Percentiles rank a stretch among this genome's conserved stretches.
Conservation (phyloP, 1,140 invertebrate species). For the Leptopilina boulardi region DNA sequence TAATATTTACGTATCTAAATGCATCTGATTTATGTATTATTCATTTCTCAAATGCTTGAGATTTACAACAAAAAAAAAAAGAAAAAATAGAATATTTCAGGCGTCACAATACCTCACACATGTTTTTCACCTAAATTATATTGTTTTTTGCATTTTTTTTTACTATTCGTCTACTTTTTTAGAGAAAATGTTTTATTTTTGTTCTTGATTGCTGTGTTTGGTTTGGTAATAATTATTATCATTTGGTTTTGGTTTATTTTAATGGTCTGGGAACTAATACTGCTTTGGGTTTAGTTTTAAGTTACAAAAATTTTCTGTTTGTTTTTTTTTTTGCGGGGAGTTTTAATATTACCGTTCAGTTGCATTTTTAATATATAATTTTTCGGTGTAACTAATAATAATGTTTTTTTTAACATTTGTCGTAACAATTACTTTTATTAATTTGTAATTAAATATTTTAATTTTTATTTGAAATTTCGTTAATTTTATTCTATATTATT, state of each 20-base stretch:
- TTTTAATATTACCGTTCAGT: constrained; percentile 3
- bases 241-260: constrained; percentile 10
- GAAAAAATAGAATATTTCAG: constrained; percentile 27
- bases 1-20: constrained; percentile 15
- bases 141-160: constrained; percentile 47
- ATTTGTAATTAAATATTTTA: no score
- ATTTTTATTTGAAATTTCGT: background rate
- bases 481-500: no score
- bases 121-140: constrained; percentile 43
- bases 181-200: constrained; percentile 29
- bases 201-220: constrained; percentile 32
- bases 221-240: constrained; percentile 28
- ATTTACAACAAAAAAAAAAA: constrained; percentile 31
- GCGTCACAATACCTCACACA: constrained; percentile 48
- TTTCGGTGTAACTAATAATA: background rate
- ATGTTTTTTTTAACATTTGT: background rate
- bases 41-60: constrained; percentile 6
- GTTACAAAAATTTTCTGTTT: background rate
- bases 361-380: background rate
- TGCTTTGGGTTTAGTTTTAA: background rate
- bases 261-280: background rate
- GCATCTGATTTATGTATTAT: constrained; percentile 1
- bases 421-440: no score
- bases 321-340: background rate
- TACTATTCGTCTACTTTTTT: constrained; percentile 39